Conservation (phyloP, 2,888 invertebrate species). For the Lasioglossum calceatum region DNA sequence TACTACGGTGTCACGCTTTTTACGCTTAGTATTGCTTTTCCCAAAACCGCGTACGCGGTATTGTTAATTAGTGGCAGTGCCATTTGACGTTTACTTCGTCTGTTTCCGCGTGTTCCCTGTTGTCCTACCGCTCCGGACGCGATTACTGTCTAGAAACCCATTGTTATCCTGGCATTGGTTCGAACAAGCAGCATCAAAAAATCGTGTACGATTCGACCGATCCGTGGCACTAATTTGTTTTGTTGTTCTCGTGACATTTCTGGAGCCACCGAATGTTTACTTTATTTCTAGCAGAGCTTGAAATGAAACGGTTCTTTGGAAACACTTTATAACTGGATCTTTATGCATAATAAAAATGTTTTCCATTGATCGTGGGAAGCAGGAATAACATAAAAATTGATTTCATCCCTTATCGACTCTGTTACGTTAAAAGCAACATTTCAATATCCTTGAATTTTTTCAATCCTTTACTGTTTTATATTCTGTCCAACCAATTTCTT, state of each 20-base stretch:
- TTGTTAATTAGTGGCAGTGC: constrained; percentile 67
- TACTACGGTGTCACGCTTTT: neutral
- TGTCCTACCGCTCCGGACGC: neutral
- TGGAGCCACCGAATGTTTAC: neutral
- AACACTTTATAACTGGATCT: too few species aligned
- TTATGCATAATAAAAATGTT: too few species aligned
- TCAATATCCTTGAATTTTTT: too few species aligned
- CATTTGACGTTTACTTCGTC: constrained; percentile 40
- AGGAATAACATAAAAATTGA: too few species aligned
- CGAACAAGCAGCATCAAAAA: too few species aligned
- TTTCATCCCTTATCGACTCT: too few species aligned
- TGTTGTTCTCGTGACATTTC: neutral
- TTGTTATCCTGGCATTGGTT: neutral
- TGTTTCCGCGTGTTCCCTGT: neutral
- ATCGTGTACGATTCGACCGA: too few species aligned
- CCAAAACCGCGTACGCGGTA: constrained; percentile 43
- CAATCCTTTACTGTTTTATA: too few species aligned
- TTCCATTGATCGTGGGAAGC: too few species aligned
- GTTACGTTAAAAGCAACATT: too few species aligned
- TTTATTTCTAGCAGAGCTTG: neutral
- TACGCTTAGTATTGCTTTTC: constrained; percentile 65
- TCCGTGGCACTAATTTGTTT: too few species aligned
- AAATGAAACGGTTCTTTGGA: neutral
- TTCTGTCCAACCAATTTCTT: too few species aligned
- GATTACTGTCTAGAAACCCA: constrained; percentile 20